Evolutionary conservation across 2,888 invertebrate genomes (phyloP), one percentile per base, ranked within the genome.

Genomic region (Drosophila ezoana): DNA sequence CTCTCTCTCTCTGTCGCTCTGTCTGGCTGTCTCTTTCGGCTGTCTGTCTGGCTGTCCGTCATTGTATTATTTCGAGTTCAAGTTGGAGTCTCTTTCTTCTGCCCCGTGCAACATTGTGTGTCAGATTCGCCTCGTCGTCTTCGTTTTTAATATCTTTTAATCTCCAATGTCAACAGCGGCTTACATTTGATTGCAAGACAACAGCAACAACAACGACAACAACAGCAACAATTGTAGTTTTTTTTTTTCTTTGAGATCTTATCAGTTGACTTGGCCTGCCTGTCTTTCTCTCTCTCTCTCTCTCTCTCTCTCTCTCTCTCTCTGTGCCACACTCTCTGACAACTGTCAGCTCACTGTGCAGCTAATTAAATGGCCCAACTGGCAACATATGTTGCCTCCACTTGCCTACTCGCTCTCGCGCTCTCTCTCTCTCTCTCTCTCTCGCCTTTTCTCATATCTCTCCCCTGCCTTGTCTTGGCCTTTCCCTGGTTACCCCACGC

Each of bases 161-260:
- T 88, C 87, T 89, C 79, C 88, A 87, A 86, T 88, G 89, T 88
- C 89, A 88, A 89, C 87, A 88, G 82, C 81, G 89, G 89, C 89
- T 88, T 88, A 88, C 89, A 89, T 89, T 89, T 89, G 87, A 88
- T 89, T 87, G 83, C 86, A 85, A 85, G 85, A 81, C 85, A 87
- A 85, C 76, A 74, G 64, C 76, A 75, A 35, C 68, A 70, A 47
- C 59, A 61, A 32, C 59, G 57, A 51, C 65, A 62, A 49, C 52
- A 62, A 37, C 60, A 40, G 14, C 66, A 66, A 44, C 75, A 69
- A 76, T 78, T 75, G 71, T 72, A 57, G 78, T 72, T 67, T 62
- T 47, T 60, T 45, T 14, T 28, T 32, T 16, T n/a, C n/a, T n/a
- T n/a, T 35, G 54, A 85, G 84, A 85, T 85, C 82, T 87, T 87